phyloP scores from a whole-genome alignment of 2,797 vertebrate species.

The Tarsius wallacei region DNA sequence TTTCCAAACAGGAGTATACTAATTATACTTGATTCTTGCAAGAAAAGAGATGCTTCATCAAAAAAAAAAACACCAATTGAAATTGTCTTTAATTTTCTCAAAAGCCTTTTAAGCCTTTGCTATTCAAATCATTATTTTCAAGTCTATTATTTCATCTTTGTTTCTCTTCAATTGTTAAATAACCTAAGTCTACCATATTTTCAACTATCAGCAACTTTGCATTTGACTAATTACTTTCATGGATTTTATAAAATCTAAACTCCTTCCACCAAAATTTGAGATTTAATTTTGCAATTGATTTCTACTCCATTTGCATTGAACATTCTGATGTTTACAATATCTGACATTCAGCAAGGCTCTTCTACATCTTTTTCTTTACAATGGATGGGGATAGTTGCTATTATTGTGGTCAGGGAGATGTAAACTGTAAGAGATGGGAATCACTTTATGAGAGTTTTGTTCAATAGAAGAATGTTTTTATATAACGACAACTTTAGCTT shows the following conservation, averaged over 20 bases:
- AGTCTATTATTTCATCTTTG: not conserved
- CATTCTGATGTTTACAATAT: not conserved
- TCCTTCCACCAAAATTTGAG: not conserved
- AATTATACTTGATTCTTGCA: not conserved
- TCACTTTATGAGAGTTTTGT: not conserved
- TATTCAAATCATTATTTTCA: conserved; percentile 5
- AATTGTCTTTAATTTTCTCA: not conserved
- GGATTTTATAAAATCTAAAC: not conserved
- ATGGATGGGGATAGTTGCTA: not conserved
- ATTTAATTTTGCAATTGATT: conserved; percentile 16
- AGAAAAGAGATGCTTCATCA: not conserved
- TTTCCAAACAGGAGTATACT: not conserved
- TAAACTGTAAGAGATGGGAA: not conserved
- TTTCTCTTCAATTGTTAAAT: not conserved
- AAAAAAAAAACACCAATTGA: not conserved
- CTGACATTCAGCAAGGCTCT: not conserved
- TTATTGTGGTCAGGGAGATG: not conserved
- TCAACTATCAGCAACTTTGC: not conserved
- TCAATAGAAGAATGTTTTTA: not conserved
- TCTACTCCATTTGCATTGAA: not conserved
- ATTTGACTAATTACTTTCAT: not conserved
- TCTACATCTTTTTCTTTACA: not conserved
- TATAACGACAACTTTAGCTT: not conserved
- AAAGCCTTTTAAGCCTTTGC: not conserved
- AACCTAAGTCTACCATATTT: not conserved